These are phyloP conservation scores for Ophthalmolycus amberensis DNA, from an alignment of 2,113 vertebrate species.

Conservation along the genomic window DNA sequence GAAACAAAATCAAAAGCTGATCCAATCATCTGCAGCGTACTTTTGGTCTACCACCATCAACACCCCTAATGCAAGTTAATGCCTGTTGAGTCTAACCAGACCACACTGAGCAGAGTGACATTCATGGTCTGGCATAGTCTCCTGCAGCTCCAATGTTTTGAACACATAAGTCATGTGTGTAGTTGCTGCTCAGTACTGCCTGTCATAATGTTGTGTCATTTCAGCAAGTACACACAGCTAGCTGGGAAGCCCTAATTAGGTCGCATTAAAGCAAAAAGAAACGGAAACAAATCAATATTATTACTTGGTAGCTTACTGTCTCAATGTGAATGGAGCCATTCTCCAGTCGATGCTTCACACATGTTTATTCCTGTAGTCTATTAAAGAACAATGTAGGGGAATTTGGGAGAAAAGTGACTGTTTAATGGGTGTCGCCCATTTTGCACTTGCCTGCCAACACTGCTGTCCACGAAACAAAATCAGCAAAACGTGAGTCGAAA, in stretches of 20 bases:
- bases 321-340: not conserved
- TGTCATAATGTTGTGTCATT: conserved; percentile 77
- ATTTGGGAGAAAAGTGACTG: not conserved
- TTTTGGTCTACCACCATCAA: conserved; percentile 35
- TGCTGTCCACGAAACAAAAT: not conserved
- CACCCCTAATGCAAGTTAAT: conserved; percentile 22
- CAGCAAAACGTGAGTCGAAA: conserved; percentile 10
- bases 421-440: not conserved
- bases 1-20: not conserved
- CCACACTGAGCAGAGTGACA: conserved; percentile 38
- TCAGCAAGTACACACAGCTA: conserved; percentile 37
- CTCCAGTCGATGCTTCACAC: not conserved
- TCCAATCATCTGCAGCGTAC: conserved; percentile 5
- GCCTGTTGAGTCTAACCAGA: conserved; percentile 38
- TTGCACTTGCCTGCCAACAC: not conserved
- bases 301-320: conserved; percentile 12
- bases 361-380: not conserved
- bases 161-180: conserved; percentile 49
- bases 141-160: conserved; percentile 55
- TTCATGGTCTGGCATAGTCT: conserved; percentile 36
- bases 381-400: not conserved
- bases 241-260: conserved; percentile 64
- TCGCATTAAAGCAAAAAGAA: conserved; percentile 54
- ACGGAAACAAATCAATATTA: conserved; percentile 28
- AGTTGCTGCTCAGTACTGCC: conserved; percentile 40